Conservation (phyloP, 2,797 vertebrate genomes). For the Lacerta bilineata region DNA sequence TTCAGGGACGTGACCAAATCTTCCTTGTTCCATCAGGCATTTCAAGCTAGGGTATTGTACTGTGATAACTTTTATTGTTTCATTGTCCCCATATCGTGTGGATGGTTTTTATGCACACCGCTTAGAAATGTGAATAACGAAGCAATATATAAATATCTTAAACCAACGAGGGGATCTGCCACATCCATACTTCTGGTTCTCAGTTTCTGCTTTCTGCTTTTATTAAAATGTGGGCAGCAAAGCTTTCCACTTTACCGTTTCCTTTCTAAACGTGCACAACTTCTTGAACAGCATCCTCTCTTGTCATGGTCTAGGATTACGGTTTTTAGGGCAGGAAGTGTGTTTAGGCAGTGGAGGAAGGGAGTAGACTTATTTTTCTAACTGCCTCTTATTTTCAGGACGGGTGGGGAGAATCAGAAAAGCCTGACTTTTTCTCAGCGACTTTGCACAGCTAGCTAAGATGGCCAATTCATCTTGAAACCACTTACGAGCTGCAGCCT, state of each 20-base stretch:
- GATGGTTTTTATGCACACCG: no score
- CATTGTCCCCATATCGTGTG: no score
- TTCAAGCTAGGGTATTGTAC: no score
- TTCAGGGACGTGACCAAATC: no score
- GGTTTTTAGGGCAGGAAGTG: neutral
- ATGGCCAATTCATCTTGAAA: slow-evolving; percentile 29
- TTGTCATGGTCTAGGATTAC: neutral
- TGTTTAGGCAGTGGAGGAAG: neutral
- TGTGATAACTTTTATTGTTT: no score
- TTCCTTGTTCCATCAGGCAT: no score
- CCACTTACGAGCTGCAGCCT: slow-evolving; percentile 2
- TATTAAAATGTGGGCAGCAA: neutral
- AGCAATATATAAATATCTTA: no score
- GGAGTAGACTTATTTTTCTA: neutral
- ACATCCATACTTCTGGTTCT: neutral
- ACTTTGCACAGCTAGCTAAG: neutral
- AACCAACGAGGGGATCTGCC: neutral
- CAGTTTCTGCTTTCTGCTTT: slow-evolving; percentile 15
- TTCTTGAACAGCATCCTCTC: slow-evolving; percentile 3
- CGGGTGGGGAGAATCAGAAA: neutral
- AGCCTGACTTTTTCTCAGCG: neutral
- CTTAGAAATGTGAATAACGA: no score
- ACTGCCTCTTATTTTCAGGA: neutral
- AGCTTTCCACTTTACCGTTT: neutral
- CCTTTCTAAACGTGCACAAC: neutral